phyloP scores from a whole-genome alignment of 2,888 invertebrate species.

The Lycaena phlaeas region DNA sequence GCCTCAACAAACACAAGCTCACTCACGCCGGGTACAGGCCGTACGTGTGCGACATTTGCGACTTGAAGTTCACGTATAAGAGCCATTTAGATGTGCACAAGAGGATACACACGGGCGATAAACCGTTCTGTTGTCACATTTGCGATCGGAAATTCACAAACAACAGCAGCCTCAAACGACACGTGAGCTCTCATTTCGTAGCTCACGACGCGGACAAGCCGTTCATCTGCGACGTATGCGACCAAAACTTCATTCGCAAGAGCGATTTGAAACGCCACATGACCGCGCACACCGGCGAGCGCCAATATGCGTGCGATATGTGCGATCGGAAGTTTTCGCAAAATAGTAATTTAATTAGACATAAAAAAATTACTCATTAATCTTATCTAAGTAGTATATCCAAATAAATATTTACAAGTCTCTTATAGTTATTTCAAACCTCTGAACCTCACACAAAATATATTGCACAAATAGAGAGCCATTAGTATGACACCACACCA shows the following conservation, averaged over 20 bases:
- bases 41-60: background rate
- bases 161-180: background rate
- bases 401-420: too few species aligned
- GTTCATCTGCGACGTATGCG: background rate
- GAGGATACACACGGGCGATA: background rate
- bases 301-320: background rate
- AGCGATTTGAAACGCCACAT: background rate
- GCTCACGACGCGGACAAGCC: background rate
- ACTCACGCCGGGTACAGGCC: background rate
- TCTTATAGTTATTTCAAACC: too few species aligned
- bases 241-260: background rate
- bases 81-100: background rate
- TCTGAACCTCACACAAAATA: too few species aligned
- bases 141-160: background rate
- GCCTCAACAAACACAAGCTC: background rate
- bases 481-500: too few species aligned
- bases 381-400: too few species aligned
- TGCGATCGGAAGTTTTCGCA: slow-evolving; percentile 1
- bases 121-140: background rate
- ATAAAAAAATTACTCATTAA: too few species aligned
- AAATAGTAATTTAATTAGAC: background rate
- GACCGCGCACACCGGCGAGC: background rate
- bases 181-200: too few species aligned
- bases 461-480: too few species aligned
- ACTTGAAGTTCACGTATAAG: background rate